Conservation (phyloP, 2,113 vertebrate species). For the Atractosteus spatula region DNA sequence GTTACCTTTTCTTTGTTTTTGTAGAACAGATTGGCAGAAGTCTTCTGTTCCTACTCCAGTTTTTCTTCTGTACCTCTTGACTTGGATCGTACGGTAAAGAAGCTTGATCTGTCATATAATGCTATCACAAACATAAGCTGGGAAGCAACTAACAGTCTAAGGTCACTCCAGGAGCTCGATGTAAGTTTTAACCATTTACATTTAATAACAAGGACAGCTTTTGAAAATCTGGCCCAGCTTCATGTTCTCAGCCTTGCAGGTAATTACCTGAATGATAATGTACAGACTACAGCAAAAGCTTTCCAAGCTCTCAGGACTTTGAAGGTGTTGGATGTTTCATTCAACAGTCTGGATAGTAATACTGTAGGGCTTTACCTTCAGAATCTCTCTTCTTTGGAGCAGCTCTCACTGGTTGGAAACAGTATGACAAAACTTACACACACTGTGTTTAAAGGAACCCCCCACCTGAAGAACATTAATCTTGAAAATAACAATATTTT, state of each 20-base stretch:
- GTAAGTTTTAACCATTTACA: conserved; percentile 69
- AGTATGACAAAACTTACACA: conserved; percentile 52
- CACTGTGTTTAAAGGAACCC: conserved; percentile 51
- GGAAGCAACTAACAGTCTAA: conserved; percentile 35
- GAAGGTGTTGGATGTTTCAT: conserved; percentile 64
- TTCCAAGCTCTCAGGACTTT: conserved; percentile 52
- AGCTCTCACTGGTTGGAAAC: conserved; percentile 64
- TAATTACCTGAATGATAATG: conserved; percentile 58
- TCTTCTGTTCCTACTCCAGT: conserved; percentile 59
- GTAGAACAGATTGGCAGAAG: conserved; percentile 35
- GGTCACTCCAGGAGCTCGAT: conserved; percentile 63
- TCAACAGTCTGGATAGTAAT: conserved; percentile 60
- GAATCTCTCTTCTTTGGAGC: conserved; percentile 58
- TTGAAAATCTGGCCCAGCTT: conserved; percentile 58
- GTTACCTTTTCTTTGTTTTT: conserved; percentile 26
- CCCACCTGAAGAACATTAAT: conserved; percentile 46
- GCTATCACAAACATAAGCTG: conserved; percentile 63
- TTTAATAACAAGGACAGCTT: conserved; percentile 51
- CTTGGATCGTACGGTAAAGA: conserved; percentile 51
- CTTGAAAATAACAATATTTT: conserved; percentile 67
- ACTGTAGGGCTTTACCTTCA: conserved; percentile 59
- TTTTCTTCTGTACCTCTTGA: conserved; percentile 60
- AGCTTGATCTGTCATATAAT: conserved; percentile 73
- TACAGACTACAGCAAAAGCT: conserved; percentile 51
- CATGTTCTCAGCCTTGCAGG: conserved; percentile 61